Base-by-base conservation (phyloP, 2,888 invertebrate species). In the Gasteruption jaculator region DNA sequence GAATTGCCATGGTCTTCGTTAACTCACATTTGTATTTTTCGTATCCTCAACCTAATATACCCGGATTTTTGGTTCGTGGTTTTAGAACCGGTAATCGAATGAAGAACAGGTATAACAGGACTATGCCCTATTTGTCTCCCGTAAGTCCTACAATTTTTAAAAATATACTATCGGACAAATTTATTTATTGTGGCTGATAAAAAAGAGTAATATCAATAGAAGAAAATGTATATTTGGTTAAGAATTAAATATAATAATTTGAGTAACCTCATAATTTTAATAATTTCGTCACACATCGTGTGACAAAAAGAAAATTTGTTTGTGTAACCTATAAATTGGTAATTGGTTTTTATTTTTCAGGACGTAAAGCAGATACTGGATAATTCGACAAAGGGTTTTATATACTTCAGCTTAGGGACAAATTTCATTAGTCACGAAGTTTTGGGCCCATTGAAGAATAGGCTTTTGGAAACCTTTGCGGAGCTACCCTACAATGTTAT, bases 21-120 rank as follows among this genome's bases (percentile, higher is more conserved):
- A 76, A 76, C 50, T 73, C 73, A 14, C 76, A 77, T 60, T 76
- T 73, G 47, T 73, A 75, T 5, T 50, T 77, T 19, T 73, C 69
- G 38, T 75, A 76, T 1, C 68, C 73, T 0, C 72, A 72, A 36
- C 67, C 76, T 2, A 48, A 71, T 34, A 71, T 74, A 1, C 72
- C 76, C 2, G 72, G 73, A 41, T 66, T 77, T 10, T 56, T 78
- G n/a, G n/a, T n/a, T n/a, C n/a, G n/a, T n/a, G n/a, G n/a, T 21
- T 74, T 77, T 55, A 56, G 78, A 44, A 77, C 77, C 4, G 78
- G 78, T 18, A 6, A 12, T 18, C 4, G 8, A 15, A 12, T 15
- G 14, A 30, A 30, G 4, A 12, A 6, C 4, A 30, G 4, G 4
- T 10, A 30, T 11, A 10, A 30, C 10, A 30, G n/a, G n/a, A n/a